A percentile compares a stretch with the other conserved stretches of the same genome.
phyloP scores from a whole-genome alignment of 2,113 vertebrate genomes.

The Microcebus tavaratra region DNA sequence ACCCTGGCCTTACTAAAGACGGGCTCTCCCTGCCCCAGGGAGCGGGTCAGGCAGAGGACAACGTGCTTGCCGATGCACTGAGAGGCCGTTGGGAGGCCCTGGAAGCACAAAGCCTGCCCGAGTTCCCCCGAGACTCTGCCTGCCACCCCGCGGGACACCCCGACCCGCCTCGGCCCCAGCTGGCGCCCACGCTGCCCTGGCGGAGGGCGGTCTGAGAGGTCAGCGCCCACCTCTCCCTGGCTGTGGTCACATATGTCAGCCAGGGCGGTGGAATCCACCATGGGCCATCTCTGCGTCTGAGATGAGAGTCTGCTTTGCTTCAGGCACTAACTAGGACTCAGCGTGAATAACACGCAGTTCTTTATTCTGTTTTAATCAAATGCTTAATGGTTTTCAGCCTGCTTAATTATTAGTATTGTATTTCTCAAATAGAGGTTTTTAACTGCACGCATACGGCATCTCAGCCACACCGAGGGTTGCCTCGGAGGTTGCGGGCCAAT shows the following conservation, averaged over 20 bases:
- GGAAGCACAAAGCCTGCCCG: neutral
- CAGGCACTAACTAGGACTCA: neutral
- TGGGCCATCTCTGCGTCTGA: neutral
- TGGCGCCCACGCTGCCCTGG: neutral
- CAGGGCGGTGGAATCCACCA: neutral
- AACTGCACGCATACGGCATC: neutral
- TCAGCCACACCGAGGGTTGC: neutral
- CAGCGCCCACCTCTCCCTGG: neutral
- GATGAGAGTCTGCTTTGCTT: neutral
- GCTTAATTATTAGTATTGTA: neutral
- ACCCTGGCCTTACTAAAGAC: neutral
- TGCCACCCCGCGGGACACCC: neutral
- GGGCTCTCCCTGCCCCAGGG: neutral
- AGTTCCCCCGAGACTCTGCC: neutral
- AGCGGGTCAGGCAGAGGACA: neutral
- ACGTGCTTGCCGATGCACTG: accelerated
- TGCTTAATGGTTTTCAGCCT: neutral
- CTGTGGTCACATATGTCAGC: accelerated
- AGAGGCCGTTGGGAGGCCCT: neutral
- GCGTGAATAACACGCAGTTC: neutral
- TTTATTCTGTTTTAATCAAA: slow-evolving; percentile 1
- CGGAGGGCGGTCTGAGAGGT: no score
- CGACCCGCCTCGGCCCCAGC: neutral
- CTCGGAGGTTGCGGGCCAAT: neutral
- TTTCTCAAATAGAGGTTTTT: slow-evolving; percentile 30